These are phyloP conservation scores for Neomicropteryx cornuta DNA, from an alignment of 1,140 invertebrate species.

Conservation along the genomic window DNA sequence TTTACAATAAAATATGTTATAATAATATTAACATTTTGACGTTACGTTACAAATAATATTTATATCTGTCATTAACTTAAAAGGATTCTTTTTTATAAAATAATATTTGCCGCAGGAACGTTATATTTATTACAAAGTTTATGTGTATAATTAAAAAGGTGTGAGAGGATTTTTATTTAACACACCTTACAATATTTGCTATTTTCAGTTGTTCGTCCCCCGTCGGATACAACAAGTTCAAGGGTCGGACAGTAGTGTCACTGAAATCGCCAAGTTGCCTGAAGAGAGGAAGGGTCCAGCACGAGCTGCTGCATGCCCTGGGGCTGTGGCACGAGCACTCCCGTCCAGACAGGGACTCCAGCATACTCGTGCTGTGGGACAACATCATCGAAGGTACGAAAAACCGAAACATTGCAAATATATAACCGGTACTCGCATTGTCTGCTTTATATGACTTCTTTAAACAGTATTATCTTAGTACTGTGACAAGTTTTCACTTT, in stretches of 20 bases:
- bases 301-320: slow-evolving; percentile 40
- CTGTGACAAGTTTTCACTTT: too few relatives aligned
- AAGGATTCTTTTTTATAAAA: slow-evolving; percentile 2
- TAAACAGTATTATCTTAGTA: too few relatives aligned
- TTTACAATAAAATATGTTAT: too few relatives aligned
- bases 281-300: slow-evolving; percentile 32
- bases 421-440: too few relatives aligned
- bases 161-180: neutral
- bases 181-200: too few relatives aligned
- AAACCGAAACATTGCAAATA: too few relatives aligned
- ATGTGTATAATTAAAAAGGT: slow-evolving; percentile 2
- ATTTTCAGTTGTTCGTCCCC: slow-evolving; percentile 26
- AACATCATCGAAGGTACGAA: slow-evolving; percentile 30
- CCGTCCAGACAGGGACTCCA: slow-evolving; percentile 31
- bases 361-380: slow-evolving; percentile 31
- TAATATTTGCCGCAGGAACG: neutral
- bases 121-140: neutral
- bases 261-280: slow-evolving; percentile 19
- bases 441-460: too few relatives aligned
- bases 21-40: too few relatives aligned
- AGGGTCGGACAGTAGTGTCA: slow-evolving; percentile 17
- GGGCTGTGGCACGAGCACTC: slow-evolving; percentile 41
- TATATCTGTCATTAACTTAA: too few relatives aligned
- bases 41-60: too few relatives aligned
- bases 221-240: slow-evolving; percentile 22